A percentile compares a stretch with the other conserved stretches of the same genome.
These are phyloP conservation scores for Pelecanoides urinatrix DNA, from an alignment of 2,113 vertebrate genomes.

Conservation along the genomic window DNA sequence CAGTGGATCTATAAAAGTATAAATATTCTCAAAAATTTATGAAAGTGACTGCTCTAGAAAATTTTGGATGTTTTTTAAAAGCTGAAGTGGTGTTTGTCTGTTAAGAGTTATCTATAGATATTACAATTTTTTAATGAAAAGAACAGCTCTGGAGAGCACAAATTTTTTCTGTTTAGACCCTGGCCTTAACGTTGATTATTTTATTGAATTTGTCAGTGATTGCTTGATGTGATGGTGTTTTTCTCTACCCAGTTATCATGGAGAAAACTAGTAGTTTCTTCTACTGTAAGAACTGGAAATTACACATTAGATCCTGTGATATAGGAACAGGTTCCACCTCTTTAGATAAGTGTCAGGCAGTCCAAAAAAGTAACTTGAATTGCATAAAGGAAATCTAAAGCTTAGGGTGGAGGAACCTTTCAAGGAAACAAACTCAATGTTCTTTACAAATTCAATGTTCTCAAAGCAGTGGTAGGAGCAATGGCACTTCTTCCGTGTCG, in stretches of 20 bases:
- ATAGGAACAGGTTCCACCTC: background rate
- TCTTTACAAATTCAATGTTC: background rate
- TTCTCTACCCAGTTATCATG: background rate
- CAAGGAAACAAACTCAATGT: background rate
- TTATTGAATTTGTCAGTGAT: background rate
- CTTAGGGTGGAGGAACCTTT: background rate
- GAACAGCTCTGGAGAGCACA: background rate
- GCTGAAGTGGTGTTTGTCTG: background rate
- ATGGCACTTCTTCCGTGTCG: background rate
- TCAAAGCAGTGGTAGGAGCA: background rate
- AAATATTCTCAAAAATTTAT: background rate
- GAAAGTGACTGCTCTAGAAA: background rate
- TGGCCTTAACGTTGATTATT: background rate
- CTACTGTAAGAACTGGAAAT: background rate
- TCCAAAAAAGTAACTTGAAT: background rate
- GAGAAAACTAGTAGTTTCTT: background rate
- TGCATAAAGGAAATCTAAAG: background rate
- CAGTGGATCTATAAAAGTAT: background rate
- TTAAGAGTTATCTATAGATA: background rate
- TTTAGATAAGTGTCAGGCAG: background rate
- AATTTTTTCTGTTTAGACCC: background rate
- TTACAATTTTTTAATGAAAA: background rate
- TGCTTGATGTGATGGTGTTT: background rate
- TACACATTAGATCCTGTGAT: background rate
- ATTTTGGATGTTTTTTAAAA: background rate